phyloP scores from a whole-genome alignment of 2,888 invertebrate genomes.

The Altica lythri region DNA sequence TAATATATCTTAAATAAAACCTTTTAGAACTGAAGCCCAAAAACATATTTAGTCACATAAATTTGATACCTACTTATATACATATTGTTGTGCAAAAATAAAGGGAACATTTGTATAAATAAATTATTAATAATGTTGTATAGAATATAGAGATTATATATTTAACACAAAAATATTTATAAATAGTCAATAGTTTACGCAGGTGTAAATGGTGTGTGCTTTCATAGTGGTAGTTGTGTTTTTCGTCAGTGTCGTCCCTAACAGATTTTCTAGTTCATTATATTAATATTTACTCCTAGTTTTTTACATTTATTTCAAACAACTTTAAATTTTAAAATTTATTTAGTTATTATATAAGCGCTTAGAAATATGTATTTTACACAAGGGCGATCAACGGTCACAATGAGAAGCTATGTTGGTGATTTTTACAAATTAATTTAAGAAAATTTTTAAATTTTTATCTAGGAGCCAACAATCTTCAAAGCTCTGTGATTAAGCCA shows the following conservation, averaged over 20 bases:
- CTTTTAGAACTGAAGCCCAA: conserved; percentile 22
- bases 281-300: conserved; percentile 12
- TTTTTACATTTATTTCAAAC: no score
- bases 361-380: no score
- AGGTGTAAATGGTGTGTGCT: conserved; percentile 59
- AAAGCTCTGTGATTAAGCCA: no score
- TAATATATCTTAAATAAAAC: conserved; percentile 30
- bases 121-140: conserved; percentile 57
- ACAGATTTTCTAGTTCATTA: conserved; percentile 30
- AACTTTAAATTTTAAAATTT: no score
- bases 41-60: conserved; percentile 41
- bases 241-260: conserved; percentile 49
- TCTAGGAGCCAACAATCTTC: no score
- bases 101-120: conserved; percentile 56
- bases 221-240: conserved; percentile 51
- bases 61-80: conserved; percentile 56
- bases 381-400: no score
- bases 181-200: conserved; percentile 52
- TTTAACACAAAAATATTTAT: conserved; percentile 57
- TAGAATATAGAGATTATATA: conserved; percentile 54
- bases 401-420: no score
- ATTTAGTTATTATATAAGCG: no score
- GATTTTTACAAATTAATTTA: no score
- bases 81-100: conserved; percentile 55
- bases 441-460: no score